Evolutionary conservation across 2,113 vertebrate species (phyloP), one percentile per base, ranked within the genome.

Genomic region (Nothobranchius kuhntae): DNA sequence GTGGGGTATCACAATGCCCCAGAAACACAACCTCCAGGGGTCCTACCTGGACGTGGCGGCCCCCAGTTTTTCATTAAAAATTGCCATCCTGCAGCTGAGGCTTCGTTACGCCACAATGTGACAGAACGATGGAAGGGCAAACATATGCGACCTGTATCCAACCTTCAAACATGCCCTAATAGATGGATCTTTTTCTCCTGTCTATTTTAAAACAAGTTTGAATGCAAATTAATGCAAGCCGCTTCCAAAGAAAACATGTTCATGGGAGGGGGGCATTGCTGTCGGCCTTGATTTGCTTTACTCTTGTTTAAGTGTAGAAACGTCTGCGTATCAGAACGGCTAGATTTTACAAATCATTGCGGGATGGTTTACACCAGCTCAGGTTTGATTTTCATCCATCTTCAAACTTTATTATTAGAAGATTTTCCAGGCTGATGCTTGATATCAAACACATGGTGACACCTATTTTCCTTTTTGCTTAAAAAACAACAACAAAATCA

Each of bases 61-160:
- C 76, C 86, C 80, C 79, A 63, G 54, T 67, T 89, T 90, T 90
- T 89, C 85, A 91, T 89, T 87, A 84, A 89, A 83, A 89, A 81
- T 75, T 80, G 78, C 78, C 62, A 54, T 81, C 68, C 57, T 81
- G 83, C 86, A 92, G 91, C 92, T 93, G 92, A 89, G 91, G 86
- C 89, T 91, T 91, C 56, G 75, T 86, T 83, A 91, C 88, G 79
- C 78, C 86, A 91, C 85, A 87, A 85, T 81, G 81, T 81, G 83
- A 77, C 69, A 77, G 70, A 83, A 86, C 81, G 73, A 71, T 80
- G 85, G 89, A 91, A 92, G 91, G 92, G 92, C 90, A 93, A 91
- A 91, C 89, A 93, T 87, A 91, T 85, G 80, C 82, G 88, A 92
- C 89, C 91, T 62, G 70, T 79, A 73, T 75, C 78, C 87, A 86